A percentile compares a stretch with the other conserved stretches of the same genome.
These are phyloP conservation scores for Hypanus sabinus DNA, from an alignment of 2,113 vertebrate genomes.

Conservation along the genomic window DNA sequence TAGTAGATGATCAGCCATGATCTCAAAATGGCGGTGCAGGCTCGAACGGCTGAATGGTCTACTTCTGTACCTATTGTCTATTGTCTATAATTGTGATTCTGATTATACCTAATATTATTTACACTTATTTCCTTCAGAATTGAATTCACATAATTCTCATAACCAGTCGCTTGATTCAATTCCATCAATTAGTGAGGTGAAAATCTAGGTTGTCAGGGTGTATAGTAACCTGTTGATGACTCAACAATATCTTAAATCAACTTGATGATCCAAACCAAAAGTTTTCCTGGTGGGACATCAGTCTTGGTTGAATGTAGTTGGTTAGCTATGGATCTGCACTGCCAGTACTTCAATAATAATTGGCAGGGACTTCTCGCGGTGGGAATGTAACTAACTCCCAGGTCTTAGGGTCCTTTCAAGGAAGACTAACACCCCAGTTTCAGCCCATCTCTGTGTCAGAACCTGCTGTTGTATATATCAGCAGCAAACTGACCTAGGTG, in stretches of 20 bases:
- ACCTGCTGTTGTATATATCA: no score
- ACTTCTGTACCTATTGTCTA: no score
- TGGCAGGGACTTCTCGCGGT: background rate
- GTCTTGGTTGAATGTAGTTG: background rate
- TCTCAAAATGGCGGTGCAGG: no score
- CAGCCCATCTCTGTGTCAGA: no score
- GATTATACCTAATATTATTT: background rate
- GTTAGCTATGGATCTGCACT: background rate
- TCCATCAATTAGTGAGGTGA: background rate
- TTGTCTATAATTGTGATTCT: background rate
- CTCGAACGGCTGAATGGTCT: no score
- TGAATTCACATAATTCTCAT: no score
- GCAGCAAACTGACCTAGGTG: no score
- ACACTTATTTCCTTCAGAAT: background rate
- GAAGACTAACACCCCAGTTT: no score
- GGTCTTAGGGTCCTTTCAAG: no score
- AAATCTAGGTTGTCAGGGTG: background rate
- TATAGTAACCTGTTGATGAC: background rate
- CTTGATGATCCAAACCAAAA: background rate
- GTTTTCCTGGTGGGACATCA: background rate
- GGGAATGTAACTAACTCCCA: no score
- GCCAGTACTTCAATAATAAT: background rate
- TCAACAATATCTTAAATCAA: background rate
- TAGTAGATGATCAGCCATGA: no score
- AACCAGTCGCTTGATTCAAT: background rate